Evolutionary conservation across 2,113 vertebrate species (phyloP).

Genomic region (Phylloscopus whistleri): DNA sequence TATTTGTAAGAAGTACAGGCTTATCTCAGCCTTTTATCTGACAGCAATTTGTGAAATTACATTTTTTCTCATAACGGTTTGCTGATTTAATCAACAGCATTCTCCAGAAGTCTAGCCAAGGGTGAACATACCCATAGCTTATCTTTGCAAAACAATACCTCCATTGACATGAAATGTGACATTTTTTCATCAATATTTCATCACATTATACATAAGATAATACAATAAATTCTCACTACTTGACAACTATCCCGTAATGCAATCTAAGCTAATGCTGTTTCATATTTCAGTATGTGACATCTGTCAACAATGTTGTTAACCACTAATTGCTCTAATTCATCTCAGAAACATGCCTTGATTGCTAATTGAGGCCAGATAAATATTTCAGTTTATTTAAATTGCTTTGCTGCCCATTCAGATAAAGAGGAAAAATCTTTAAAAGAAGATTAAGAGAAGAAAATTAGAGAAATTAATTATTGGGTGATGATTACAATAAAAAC

Average conservation of each 20-base stretch:
- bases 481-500: not conserved
- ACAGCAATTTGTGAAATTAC: conserved; percentile 22
- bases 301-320: conserved; percentile 34
- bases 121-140: not conserved
- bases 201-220: not conserved
- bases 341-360: not conserved
- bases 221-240: conserved; percentile 23
- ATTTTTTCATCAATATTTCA: conserved; percentile 51
- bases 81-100: conserved; percentile 22
- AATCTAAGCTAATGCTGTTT: conserved; percentile 35
- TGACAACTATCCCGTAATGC: conserved; percentile 23
- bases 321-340: not conserved
- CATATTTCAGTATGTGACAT: not conserved
- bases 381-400: not conserved
- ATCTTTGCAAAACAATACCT: conserved; percentile 34
- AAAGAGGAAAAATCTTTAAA: not conserved
- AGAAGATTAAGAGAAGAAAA: not conserved
- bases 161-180: not conserved
- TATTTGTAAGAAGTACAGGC: not conserved
- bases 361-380: not conserved
- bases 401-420: not conserved
- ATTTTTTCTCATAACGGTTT: conserved; percentile 15
- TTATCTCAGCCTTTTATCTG: not conserved
- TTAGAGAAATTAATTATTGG: not conserved
- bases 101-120: not conserved